These are phyloP conservation scores for Drosophila subpulchrella DNA, from an alignment of 1,140 invertebrate genomes.

Conservation along the genomic window DNA sequence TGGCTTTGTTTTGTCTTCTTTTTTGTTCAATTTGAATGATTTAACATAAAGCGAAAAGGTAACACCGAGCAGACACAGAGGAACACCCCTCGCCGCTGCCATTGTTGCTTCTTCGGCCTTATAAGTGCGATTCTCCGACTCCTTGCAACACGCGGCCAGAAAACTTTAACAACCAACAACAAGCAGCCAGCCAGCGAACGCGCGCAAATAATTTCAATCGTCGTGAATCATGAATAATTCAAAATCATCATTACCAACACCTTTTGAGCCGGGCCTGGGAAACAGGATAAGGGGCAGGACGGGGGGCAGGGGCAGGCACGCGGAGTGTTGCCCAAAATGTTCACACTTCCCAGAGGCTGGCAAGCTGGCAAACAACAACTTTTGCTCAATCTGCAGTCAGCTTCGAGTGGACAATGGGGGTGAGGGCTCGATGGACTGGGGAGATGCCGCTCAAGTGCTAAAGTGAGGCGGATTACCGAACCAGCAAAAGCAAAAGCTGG, in stretches of 20 bases:
- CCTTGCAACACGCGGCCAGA: slow-evolving; percentile 69
- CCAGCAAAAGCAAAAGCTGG: slow-evolving; percentile 61
- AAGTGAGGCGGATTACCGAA: slow-evolving; percentile 79
- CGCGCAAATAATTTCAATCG: slow-evolving; percentile 82
- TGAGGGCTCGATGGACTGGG: slow-evolving; percentile 29
- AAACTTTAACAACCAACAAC: slow-evolving; percentile 70
- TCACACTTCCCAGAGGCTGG: slow-evolving; percentile 77
- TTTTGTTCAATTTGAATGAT: slow-evolving; percentile 81
- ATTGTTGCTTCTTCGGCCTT: slow-evolving; percentile 69
- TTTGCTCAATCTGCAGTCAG: slow-evolving; percentile 81
- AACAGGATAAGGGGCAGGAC: slow-evolving; percentile 15
- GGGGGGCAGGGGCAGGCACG: slow-evolving; percentile 8
- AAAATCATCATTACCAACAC: slow-evolving; percentile 83
- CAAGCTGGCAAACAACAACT: slow-evolving; percentile 61
- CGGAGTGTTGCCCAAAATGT: slow-evolving; percentile 82
- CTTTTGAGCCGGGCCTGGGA: slow-evolving; percentile 71
- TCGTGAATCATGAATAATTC: slow-evolving; percentile 83
- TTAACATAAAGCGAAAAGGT: slow-evolving; percentile 78
- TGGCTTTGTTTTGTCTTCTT: slow-evolving; percentile 50
- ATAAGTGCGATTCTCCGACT: slow-evolving; percentile 63
- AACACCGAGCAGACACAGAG: slow-evolving; percentile 46
- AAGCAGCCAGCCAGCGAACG: slow-evolving; percentile 34
- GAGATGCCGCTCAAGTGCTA: slow-evolving; percentile 79
- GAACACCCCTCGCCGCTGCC: slow-evolving; percentile 40
- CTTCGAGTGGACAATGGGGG: slow-evolving; percentile 69